These are phyloP conservation scores for Telmatochromis brichardi DNA, from an alignment of 2,113 vertebrate genomes.

Conservation along the genomic window DNA sequence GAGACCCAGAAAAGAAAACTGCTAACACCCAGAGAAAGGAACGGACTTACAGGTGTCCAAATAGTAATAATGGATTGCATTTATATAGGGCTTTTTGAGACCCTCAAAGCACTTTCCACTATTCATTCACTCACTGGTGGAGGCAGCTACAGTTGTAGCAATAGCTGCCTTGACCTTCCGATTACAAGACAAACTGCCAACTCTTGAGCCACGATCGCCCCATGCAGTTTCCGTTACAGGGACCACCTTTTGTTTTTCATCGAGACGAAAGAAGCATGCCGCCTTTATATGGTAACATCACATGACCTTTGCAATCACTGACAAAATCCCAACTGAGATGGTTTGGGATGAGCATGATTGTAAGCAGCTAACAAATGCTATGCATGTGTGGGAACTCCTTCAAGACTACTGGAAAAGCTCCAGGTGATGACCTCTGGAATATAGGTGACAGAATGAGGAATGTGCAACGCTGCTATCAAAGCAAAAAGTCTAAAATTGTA, in stretches of 20 bases:
- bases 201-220: background rate
- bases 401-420: background rate
- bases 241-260: background rate
- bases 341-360: background rate
- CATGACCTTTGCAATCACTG: background rate
- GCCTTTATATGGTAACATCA: background rate
- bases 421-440: background rate
- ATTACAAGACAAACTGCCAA: background rate
- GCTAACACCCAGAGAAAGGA: background rate
- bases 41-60: background rate
- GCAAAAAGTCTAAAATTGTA: background rate
- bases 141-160: background rate
- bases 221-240: background rate
- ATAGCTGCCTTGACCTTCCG: background rate
- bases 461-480: background rate
- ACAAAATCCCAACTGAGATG: background rate
- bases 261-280: background rate
- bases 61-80: background rate
- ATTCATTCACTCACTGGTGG: background rate
- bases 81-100: background rate
- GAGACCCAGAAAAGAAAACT: background rate
- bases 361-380: background rate
- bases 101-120: background rate
- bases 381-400: background rate
- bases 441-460: background rate